phyloP scores from a whole-genome alignment of 2,888 invertebrate genomes.

The Sesamia inferens region DNA sequence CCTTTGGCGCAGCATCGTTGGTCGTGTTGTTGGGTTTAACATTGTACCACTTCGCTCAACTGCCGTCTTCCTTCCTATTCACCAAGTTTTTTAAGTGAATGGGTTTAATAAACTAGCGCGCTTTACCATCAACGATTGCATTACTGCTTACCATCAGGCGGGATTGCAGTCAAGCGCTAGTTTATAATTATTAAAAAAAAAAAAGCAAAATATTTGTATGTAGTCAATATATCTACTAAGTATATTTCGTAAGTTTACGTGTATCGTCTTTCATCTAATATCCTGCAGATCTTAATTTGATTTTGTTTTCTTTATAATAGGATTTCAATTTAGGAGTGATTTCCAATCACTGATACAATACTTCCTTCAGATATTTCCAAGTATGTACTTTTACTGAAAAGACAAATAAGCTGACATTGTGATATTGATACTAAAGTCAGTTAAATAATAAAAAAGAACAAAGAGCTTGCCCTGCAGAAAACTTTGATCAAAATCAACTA shows the following conservation, averaged over 20 bases:
- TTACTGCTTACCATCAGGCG: too few relatives aligned
- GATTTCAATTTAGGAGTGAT: background rate
- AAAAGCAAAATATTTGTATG: background rate
- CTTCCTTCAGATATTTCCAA: background rate
- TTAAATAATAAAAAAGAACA: slow-evolving; percentile 1
- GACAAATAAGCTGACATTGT: background rate
- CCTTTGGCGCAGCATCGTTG: too few relatives aligned
- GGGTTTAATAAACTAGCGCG: too few relatives aligned
- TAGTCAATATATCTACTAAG: too few relatives aligned
- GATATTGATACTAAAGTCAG: background rate
- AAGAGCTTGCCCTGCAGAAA: slow-evolving; percentile 6
- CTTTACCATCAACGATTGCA: too few relatives aligned
- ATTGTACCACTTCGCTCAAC: too few relatives aligned
- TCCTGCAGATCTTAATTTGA: background rate
- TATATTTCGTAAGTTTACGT: background rate
- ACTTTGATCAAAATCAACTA: slow-evolving; percentile 27
- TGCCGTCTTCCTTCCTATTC: too few relatives aligned
- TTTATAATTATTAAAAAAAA: too few relatives aligned
- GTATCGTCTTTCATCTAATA: background rate
- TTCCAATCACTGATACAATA: background rate
- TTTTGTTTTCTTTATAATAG: background rate
- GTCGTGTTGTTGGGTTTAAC: too few relatives aligned
- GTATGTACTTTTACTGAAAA: too few relatives aligned
- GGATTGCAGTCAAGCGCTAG: too few relatives aligned
- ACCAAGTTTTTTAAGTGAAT: too few relatives aligned